phyloP scores from a whole-genome alignment of 37 sponge, comb jelly and placozoan species.

The Aphrocallistes beatrix region DNA sequence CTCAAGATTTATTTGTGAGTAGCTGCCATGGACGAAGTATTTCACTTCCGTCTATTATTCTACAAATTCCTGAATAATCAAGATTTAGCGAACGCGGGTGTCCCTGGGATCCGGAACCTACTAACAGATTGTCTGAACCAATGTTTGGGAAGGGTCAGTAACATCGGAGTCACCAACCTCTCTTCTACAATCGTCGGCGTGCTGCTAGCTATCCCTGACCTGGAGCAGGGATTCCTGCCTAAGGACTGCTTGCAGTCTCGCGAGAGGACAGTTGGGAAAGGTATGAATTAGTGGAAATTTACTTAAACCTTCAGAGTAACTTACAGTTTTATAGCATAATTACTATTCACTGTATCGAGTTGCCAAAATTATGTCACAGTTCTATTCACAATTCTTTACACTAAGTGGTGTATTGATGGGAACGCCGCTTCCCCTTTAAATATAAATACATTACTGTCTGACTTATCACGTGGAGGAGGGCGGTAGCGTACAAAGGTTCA shows the following conservation, averaged over 20 bases:
- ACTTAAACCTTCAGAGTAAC: too few species aligned
- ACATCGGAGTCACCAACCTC: neutral
- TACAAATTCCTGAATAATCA: neutral
- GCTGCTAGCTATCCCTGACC: neutral
- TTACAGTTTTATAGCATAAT: too few species aligned
- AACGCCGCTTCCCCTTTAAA: too few species aligned
- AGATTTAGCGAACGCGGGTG: neutral
- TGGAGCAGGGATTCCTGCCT: neutral
- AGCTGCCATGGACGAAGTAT: conserved; percentile 9
- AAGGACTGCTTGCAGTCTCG: neutral
- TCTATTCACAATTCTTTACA: too few species aligned
- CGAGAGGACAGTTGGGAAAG: neutral
- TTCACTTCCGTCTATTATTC: neutral
- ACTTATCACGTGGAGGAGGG: too few species aligned
- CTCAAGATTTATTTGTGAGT: too few species aligned
- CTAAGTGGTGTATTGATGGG: too few species aligned
- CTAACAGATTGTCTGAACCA: neutral
- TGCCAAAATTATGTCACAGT: too few species aligned
- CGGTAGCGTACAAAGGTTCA: too few species aligned
- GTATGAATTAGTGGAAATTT: too few species aligned
- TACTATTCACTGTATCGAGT: too few species aligned
- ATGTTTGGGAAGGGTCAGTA: neutral
- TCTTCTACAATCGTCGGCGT: neutral
- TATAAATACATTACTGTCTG: too few species aligned
- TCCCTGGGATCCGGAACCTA: neutral